phyloP scores from a whole-genome alignment of 1,140 invertebrate species.

The Drepana arcuata region DNA sequence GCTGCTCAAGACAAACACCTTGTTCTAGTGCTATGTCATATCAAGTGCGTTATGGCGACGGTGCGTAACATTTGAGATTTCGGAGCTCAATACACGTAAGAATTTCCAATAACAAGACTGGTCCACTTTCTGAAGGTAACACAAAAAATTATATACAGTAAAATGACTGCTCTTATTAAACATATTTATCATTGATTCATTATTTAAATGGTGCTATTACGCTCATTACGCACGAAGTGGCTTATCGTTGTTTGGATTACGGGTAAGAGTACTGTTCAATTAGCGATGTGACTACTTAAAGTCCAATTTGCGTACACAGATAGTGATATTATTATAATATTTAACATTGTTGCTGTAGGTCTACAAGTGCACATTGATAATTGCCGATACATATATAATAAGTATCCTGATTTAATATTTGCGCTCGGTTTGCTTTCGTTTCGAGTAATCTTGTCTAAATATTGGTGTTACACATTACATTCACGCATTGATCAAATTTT shows the following conservation, averaged over 20 bases:
- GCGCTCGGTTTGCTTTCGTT: constrained; percentile 7
- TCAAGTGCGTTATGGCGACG: too few relatives aligned
- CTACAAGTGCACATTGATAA: not conserved
- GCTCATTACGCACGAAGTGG: too few relatives aligned
- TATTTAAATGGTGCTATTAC: too few relatives aligned
- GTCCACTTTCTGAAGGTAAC: too few relatives aligned
- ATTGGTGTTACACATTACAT: constrained; percentile 6
- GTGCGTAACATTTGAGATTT: too few relatives aligned
- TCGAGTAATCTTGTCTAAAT: constrained; percentile 14
- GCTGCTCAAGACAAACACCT: too few relatives aligned
- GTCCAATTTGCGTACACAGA: constrained; percentile 58
- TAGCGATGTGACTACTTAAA: constrained; percentile 55
- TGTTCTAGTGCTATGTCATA: too few relatives aligned
- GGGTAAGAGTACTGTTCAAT: constrained; percentile 28
- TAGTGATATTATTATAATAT: constrained; percentile 50
- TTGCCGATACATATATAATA: constrained; percentile 1
- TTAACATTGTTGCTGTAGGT: constrained; percentile 42
- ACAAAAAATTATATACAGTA: too few relatives aligned
- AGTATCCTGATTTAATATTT: constrained; percentile 6
- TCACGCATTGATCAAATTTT: constrained; percentile 11
- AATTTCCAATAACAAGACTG: too few relatives aligned
- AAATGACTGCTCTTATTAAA: too few relatives aligned
- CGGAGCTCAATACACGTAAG: too few relatives aligned
- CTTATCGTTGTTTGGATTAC: constrained; percentile 15
- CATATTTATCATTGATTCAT: too few relatives aligned